A percentile compares a stretch with the other conserved stretches of the same genome.
phyloP scores from a whole-genome alignment of 2,888 invertebrate genomes.

The Aleiodes testaceus region DNA sequence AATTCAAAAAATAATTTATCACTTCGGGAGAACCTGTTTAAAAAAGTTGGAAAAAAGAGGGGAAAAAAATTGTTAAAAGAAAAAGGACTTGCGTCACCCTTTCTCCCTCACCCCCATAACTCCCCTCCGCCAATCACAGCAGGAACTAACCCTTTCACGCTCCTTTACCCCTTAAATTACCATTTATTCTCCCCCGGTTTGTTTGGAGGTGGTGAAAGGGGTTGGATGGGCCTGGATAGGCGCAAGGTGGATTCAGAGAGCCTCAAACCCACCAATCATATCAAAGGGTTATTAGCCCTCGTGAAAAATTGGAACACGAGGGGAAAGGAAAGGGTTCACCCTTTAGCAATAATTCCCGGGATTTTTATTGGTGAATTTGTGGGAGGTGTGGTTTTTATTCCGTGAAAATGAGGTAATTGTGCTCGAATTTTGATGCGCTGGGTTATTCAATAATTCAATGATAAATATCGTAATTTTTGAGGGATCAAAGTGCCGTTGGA shows the following conservation, averaged over 20 bases:
- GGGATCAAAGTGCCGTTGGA: constrained; percentile 44
- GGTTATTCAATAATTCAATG: constrained; percentile 30
- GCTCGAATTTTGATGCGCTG: background rate
- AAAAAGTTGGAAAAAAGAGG: too few species aligned
- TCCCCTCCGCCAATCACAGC: constrained; percentile 18
- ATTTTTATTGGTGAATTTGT: background rate
- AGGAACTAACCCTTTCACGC: constrained; percentile 23
- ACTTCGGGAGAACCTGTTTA: too few species aligned
- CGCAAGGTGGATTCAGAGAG: too few species aligned
- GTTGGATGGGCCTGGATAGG: background rate
- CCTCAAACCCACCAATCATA: background rate
- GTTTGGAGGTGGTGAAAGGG: constrained; percentile 1
- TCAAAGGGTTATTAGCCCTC: background rate
- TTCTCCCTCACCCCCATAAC: background rate
- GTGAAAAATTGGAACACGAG: background rate
- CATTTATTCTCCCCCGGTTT: background rate
- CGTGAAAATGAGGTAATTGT: background rate
- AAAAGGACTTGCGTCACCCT: background rate
- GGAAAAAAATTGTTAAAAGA: background rate
- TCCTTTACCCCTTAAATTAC: constrained; percentile 3
- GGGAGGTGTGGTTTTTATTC: background rate
- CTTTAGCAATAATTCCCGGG: background rate
- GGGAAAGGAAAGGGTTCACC: too few species aligned
- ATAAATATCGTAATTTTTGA: constrained; percentile 49
- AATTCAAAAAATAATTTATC: too few species aligned